Evolutionary conservation across 2,797 vertebrate species (phyloP).

Genomic region (Ammospiza maritima): DNA sequence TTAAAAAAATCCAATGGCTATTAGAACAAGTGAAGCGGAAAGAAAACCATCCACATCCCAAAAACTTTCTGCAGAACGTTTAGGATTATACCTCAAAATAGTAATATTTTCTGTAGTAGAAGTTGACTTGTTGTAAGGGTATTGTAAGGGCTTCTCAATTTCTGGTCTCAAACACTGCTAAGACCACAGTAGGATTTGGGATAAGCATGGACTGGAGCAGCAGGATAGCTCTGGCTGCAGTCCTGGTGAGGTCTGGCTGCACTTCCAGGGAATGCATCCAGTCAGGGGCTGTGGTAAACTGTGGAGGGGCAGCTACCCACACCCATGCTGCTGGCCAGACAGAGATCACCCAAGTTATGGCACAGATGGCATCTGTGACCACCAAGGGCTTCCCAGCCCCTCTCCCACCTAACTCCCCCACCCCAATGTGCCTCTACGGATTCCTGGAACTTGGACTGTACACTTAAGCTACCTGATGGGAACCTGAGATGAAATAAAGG

Average conservation of each 20-base stretch:
- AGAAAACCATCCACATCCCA: background rate
- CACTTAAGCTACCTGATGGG: background rate
- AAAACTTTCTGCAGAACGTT: background rate
- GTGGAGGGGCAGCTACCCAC: background rate
- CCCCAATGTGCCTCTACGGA: background rate
- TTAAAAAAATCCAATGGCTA: background rate
- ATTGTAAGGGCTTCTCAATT: background rate
- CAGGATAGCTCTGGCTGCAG: background rate
- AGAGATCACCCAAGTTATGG: background rate
- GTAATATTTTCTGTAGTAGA: background rate
- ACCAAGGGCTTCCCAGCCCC: background rate
- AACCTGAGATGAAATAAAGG: background rate
- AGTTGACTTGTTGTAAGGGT: background rate
- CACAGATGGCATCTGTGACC: background rate
- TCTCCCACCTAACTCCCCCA: background rate
- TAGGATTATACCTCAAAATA: background rate
- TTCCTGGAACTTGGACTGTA: background rate
- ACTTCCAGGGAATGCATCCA: background rate
- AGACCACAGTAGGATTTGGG: background rate
- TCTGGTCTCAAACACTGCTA: background rate
- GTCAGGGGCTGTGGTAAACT: background rate
- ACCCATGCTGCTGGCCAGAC: background rate
- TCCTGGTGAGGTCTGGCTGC: background rate
- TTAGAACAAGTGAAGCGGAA: background rate
- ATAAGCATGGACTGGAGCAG: background rate